Percentiles rank a stretch among this genome's conserved stretches.
Evolutionary conservation across 1,140 invertebrate species (phyloP).

Genomic region (Monochamus saltuarius): DNA sequence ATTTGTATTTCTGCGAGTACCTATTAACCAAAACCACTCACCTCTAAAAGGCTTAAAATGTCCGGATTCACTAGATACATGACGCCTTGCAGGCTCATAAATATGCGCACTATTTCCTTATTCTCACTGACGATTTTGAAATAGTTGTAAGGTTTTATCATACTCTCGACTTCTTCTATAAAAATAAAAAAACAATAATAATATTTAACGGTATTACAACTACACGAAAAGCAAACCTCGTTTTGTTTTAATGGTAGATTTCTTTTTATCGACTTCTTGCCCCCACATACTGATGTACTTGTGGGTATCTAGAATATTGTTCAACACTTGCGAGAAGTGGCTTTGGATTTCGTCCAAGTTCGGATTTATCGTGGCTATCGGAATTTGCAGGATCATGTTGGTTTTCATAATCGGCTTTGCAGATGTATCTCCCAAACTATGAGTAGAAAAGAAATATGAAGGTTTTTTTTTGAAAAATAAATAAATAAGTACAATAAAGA

Average conservation of each 20-base stretch:
- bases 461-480: neutral
- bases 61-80: conserved; percentile 66
- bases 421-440: conserved; percentile 22
- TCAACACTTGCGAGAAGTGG: conserved; percentile 66
- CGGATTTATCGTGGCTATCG: conserved; percentile 61
- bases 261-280: conserved; percentile 47
- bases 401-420: conserved; percentile 59
- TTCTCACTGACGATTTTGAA: conserved; percentile 75
- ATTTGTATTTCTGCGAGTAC: neutral
- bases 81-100: conserved; percentile 70
- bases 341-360: conserved; percentile 72
- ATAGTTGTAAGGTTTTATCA: conserved; percentile 56
- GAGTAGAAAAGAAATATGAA: neutral
- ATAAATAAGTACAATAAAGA: neutral
- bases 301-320: conserved; percentile 63
- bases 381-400: conserved; percentile 64
- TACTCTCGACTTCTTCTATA: conserved; percentile 2
- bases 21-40: conserved; percentile 32
- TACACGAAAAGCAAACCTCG: conserved; percentile 10
- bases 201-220: no score
- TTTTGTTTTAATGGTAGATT: conserved; percentile 22
- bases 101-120: conserved; percentile 72
- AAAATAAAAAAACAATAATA: neutral
- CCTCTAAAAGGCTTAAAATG: conserved; percentile 57
- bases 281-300: conserved; percentile 72